Evolutionary conservation across 1,140 invertebrate species (phyloP).

Genomic region (Cardiocondyla obscurior): DNA sequence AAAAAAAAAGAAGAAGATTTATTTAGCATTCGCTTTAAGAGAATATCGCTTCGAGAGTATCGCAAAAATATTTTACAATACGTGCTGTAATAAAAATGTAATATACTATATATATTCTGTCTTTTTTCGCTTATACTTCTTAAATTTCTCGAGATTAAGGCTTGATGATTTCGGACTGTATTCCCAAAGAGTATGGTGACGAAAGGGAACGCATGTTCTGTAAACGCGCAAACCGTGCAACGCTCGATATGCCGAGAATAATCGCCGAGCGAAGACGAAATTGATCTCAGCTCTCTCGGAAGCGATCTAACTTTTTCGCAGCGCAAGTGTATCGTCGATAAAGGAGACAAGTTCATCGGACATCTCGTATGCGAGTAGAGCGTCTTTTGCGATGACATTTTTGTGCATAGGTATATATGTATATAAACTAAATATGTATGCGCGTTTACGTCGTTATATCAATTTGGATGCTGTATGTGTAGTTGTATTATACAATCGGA

Average conservation of each 20-base stretch:
- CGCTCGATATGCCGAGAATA: neutral
- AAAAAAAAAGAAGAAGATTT: too few species aligned
- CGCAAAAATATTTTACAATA: neutral
- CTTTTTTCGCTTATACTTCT: neutral
- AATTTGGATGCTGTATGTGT: slow-evolving; percentile 71
- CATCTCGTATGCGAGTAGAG: neutral
- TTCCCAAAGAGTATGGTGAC: slow-evolving; percentile 17
- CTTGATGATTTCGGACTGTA: slow-evolving; percentile 18
- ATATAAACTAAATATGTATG: slow-evolving; percentile 70
- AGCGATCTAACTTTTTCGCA: neutral
- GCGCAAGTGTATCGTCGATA: neutral
- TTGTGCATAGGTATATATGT: slow-evolving; percentile 71
- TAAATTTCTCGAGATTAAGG: neutral
- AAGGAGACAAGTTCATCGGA: slow-evolving; percentile 22
- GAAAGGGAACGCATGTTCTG: neutral
- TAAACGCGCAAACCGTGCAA: slow-evolving; percentile 6
- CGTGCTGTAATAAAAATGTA: neutral
- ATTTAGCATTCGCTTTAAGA: neutral
- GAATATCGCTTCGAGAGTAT: neutral
- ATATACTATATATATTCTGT: neutral
- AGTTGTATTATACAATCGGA: slow-evolving; percentile 67
- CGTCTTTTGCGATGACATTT: slow-evolving; percentile 41
- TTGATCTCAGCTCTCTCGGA: slow-evolving; percentile 26
- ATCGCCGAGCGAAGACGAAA: slow-evolving; percentile 6
- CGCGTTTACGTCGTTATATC: slow-evolving; percentile 70